Conservation (phyloP, 2,888 invertebrate genomes). For the Epirrhoe tristata region DNA sequence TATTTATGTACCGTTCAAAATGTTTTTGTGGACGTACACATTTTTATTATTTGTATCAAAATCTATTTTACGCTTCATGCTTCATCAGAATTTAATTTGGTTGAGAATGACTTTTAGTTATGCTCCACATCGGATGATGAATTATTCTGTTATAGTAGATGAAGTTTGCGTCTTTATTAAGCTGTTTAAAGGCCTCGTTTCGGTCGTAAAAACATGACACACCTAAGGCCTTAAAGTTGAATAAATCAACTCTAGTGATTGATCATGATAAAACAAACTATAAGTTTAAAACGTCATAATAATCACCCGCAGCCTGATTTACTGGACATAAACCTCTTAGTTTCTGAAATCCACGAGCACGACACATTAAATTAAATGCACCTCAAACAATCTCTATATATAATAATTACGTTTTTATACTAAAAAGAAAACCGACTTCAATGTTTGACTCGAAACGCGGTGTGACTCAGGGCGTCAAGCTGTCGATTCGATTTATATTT, state of each 20-base stretch:
- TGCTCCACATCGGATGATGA: slow-evolving; percentile 27
- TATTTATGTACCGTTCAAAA: slow-evolving; percentile 38
- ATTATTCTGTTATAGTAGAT: background rate
- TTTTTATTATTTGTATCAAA: slow-evolving; percentile 44
- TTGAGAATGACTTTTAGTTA: slow-evolving; percentile 41
- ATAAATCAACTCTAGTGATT: background rate
- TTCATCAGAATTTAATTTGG: slow-evolving; percentile 41
- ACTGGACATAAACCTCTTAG: too few species aligned
- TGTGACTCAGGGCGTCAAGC: too few species aligned
- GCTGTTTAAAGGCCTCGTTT: background rate
- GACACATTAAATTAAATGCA: too few species aligned
- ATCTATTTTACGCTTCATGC: slow-evolving; percentile 48
- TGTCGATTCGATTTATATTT: too few species aligned
- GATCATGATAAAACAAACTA: too few species aligned
- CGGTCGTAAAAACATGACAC: background rate
- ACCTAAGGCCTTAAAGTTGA: background rate
- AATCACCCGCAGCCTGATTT: too few species aligned
- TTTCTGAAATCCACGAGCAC: too few species aligned
- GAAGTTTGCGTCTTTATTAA: background rate
- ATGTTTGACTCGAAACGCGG: too few species aligned
- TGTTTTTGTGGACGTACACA: slow-evolving; percentile 35
- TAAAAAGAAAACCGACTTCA: too few species aligned
- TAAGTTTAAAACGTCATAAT: too few species aligned
- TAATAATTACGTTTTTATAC: too few species aligned
- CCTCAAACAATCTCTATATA: too few species aligned